A percentile compares a stretch with the other conserved stretches of the same genome.
Conservation (phyloP, 2,797 vertebrate genomes). For the Mionectes olivaceus region DNA sequence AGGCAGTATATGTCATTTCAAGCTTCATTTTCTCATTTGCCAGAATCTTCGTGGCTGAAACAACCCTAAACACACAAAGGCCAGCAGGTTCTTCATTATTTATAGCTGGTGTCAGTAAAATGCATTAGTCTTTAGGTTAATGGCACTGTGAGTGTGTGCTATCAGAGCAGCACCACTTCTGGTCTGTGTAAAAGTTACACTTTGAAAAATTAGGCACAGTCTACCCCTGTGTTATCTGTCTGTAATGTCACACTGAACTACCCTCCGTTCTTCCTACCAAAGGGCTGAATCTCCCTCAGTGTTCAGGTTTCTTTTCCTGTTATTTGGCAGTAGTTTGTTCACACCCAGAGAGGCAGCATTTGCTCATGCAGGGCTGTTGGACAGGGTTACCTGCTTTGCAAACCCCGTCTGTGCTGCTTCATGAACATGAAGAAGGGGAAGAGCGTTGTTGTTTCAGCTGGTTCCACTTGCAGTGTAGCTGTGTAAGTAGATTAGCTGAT, state of each 20-base stretch:
- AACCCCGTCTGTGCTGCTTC: not conserved
- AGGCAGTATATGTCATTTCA: not conserved
- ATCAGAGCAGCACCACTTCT: not conserved
- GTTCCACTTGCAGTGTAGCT: conserved; percentile 19
- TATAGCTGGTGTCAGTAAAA: not conserved
- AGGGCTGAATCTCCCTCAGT: not conserved
- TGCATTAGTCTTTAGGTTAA: not conserved
- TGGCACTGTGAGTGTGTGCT: not conserved
- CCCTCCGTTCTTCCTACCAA: not conserved
- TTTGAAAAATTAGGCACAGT: not conserved
- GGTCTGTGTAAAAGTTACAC: conserved; percentile 10
- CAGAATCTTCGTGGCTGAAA: not conserved
- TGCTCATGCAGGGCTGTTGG: not conserved
- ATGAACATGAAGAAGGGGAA: conserved; percentile 18
- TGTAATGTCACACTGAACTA: not conserved
- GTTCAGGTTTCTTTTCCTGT: conserved; percentile 23
- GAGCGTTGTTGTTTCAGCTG: conserved; percentile 63
- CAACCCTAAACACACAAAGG: not conserved
- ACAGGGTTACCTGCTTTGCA: conserved; percentile 55
- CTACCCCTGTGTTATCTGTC: not conserved
- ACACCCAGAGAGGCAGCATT: not conserved
- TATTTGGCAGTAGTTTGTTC: not conserved
- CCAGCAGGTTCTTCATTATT: not conserved
- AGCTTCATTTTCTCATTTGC: not conserved
- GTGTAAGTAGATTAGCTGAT: conserved; percentile 12